Percentiles rank a stretch among this genome's conserved stretches.
Evolutionary conservation across 2,888 invertebrate genomes (phyloP).

Genomic region (Callinectes sapidus): DNA sequence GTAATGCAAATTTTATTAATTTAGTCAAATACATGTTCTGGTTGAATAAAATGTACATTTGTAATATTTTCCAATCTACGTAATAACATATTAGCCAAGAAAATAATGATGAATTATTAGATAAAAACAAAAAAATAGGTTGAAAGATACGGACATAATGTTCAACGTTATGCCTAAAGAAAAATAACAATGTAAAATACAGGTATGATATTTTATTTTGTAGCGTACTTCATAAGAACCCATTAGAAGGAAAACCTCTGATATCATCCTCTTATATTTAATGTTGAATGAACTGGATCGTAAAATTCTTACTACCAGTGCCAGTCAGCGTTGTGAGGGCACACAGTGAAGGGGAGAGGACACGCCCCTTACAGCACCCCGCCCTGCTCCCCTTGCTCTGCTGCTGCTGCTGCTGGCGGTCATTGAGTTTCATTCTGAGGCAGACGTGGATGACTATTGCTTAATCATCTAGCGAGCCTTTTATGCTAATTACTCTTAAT

Average conservation of each 20-base stretch:
- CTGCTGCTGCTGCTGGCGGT: not conserved
- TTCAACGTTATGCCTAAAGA: no score
- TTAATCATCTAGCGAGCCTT: slow-evolving; percentile 17
- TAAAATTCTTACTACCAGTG: not conserved
- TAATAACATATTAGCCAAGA: no score
- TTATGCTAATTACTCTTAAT: slow-evolving; percentile 12
- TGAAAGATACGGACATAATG: no score
- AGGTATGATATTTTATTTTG: no score
- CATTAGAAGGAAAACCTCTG: not conserved
- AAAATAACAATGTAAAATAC: no score
- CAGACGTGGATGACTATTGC: not conserved
- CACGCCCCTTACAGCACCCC: not conserved
- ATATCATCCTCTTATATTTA: not conserved
- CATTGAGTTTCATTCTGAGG: not conserved
- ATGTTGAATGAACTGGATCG: not conserved
- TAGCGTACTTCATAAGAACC: not conserved
- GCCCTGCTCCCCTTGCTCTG: not conserved
- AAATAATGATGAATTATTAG: no score
- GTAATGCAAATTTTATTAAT: no score
- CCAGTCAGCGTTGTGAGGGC: not conserved
- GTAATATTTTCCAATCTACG: no score
- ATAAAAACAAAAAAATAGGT: no score
- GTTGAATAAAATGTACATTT: no score
- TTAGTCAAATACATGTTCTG: no score
- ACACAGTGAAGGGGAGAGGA: not conserved